Conservation (phyloP, 2,113 vertebrate genomes). For the Abramis brama region DNA sequence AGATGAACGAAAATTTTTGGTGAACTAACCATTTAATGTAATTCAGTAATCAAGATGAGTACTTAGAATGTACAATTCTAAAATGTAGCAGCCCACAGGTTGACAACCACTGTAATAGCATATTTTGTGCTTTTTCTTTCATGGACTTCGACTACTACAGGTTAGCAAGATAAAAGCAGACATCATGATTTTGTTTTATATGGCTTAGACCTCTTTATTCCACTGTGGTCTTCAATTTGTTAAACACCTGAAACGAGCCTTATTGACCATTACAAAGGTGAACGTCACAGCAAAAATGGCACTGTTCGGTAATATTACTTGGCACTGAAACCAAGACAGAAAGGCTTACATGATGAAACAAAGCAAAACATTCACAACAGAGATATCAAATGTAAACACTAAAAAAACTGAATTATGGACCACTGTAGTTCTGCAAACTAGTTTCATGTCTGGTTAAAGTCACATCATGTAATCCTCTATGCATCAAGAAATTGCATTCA, state of each 20-base stretch:
- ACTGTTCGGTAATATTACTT: constrained; percentile 23
- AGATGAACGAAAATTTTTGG: no score
- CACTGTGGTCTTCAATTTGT: constrained; percentile 18
- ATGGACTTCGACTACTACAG: no score
- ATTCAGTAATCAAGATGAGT: no score
- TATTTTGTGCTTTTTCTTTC: not conserved
- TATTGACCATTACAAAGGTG: constrained; percentile 35
- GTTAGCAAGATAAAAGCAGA: not conserved
- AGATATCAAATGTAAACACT: constrained; percentile 44
- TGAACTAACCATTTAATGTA: not conserved
- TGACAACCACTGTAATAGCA: not conserved
- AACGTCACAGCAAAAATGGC: constrained; percentile 40
- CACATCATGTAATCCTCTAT: constrained; percentile 9
- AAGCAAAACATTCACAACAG: constrained; percentile 30
- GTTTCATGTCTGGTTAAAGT: not conserved
- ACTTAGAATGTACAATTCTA: no score
- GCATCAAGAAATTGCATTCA: not conserved
- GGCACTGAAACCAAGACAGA: constrained; percentile 21
- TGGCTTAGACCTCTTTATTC: constrained; percentile 57
- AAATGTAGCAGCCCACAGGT: not conserved
- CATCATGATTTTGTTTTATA: constrained; percentile 34
- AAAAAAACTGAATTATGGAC: constrained; percentile 22
- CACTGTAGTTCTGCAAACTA: not conserved
- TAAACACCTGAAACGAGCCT: constrained; percentile 41
- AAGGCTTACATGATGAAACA: constrained; percentile 13